Evolutionary conservation across 2,797 vertebrate genomes (phyloP), one percentile per base, ranked within the genome.

Genomic region (Pipistrellus nathusii): DNA sequence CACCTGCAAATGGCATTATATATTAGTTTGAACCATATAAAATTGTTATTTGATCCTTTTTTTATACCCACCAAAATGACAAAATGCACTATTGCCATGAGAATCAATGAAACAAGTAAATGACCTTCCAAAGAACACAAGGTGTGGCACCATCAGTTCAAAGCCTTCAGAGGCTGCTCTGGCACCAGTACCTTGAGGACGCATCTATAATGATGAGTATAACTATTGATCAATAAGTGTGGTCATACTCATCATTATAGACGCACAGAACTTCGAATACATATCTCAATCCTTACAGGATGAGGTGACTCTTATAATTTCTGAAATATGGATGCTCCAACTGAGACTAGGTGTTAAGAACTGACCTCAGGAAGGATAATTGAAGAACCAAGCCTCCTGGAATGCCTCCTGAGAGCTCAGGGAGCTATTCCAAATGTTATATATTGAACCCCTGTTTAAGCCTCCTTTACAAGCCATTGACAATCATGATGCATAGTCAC

Each of bases 141-240:
- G 7, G 2, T 2, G 0, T 9, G 0, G 20, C n/a, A 1, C 1
- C 21, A 6, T 8, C 8, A 25, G 8, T 41, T 0, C 35, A 41
- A 5, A 11, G 1, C 17, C 15, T 17, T 21, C 17, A 51, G 44
- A 8, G 13, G 2, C 9, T 30, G 1, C 20, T 3, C 1, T 27
- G 12, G 30, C 2, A 6, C 23, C 41, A 32, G 9, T 0, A 1
- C 30, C 48, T 59, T 8, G 6, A 3, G 0, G 13, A 73, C 44
- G 1, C 2, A 9, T 17, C 41, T 55, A 2, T 20, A 30, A n/a
- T 21, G 8, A 51, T 14, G 9, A 32, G 0, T 21, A 10, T 30
- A 38, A 27, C 4, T 48, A 57, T 6, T 4, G 86, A 41, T 23
- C 32, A 59, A 25, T 51, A 75, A 8, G 17, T 46, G n/a, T n/a